Conservation (phyloP, 2,888 invertebrate species). For the Unio delphinus region DNA sequence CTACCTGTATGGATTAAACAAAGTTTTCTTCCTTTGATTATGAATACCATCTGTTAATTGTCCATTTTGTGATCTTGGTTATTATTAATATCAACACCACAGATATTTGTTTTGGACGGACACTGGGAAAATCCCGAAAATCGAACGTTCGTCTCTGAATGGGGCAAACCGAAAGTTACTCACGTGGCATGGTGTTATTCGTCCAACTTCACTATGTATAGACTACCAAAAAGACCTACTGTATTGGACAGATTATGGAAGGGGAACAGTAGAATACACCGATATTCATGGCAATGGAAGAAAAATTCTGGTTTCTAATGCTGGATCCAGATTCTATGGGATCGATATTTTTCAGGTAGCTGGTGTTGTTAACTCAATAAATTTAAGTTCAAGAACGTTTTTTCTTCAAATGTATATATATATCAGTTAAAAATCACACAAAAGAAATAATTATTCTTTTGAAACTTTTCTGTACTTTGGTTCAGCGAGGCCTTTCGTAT, state of each 20-base stretch:
- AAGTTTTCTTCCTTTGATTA: no score
- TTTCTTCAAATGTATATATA: no score
- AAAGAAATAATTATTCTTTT: no score
- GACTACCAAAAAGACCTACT: slow-evolving; percentile 8
- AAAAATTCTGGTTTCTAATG: slow-evolving; percentile 13
- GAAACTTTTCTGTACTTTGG: no score
- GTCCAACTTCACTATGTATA: slow-evolving; percentile 15
- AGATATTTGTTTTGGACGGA: slow-evolving; percentile 30
- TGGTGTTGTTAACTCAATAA: no score
- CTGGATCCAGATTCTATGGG: slow-evolving; percentile 13
- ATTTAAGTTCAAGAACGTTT: no score
- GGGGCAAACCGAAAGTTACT: slow-evolving; percentile 15
- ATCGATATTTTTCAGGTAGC: slow-evolving; percentile 23
- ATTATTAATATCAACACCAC: not conserved
- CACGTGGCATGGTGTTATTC: slow-evolving; percentile 16
- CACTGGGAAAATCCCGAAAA: slow-evolving; percentile 14
- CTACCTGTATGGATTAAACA: no score
- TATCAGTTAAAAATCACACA: no score
- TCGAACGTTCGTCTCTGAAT: slow-evolving; percentile 19
- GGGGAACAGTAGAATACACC: slow-evolving; percentile 20
- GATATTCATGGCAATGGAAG: slow-evolving; percentile 15
- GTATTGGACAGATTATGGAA: slow-evolving; percentile 20
- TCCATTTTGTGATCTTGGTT: no score
- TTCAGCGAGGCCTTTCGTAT: no score
- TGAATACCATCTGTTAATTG: no score